Conservation (phyloP, 1,140 invertebrate genomes). For the Atta cephalotes region DNA sequence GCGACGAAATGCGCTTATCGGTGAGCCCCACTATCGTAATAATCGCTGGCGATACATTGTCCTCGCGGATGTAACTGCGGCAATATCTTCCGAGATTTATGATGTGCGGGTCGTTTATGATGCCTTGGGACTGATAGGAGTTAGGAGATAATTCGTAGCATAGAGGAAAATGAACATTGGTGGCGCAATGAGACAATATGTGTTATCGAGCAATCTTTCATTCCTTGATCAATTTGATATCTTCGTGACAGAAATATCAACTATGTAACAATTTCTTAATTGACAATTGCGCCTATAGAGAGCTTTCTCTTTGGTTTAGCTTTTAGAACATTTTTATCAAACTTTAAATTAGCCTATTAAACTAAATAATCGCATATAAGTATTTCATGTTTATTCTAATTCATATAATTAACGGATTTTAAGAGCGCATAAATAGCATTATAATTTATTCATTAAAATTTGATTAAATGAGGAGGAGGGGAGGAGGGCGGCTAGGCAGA, state of each 20-base stretch:
- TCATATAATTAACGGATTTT: not conserved
- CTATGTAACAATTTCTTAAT: not conserved
- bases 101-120: slow-evolving; percentile 49
- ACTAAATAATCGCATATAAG: not conserved
- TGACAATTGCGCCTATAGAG: not conserved
- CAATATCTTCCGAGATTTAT: slow-evolving; percentile 60
- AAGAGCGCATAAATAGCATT: no score
- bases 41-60: slow-evolving; percentile 49
- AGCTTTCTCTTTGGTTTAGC: not conserved
- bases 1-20: slow-evolving; percentile 38
- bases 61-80: slow-evolving; percentile 7
- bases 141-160: slow-evolving; percentile 32
- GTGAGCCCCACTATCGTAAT: slow-evolving; percentile 7
- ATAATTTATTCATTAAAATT: no score
- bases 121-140: slow-evolving; percentile 33
- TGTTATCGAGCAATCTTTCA: not conserved
- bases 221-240: not conserved
- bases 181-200: not conserved
- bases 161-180: not conserved
- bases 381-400: not conserved
- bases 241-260: not conserved
- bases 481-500: no score
- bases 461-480: no score
- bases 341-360: not conserved
- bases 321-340: not conserved